These are phyloP conservation scores for Cephus pulcher DNA, from an alignment of 2,888 invertebrate genomes.

Conservation along the genomic window DNA sequence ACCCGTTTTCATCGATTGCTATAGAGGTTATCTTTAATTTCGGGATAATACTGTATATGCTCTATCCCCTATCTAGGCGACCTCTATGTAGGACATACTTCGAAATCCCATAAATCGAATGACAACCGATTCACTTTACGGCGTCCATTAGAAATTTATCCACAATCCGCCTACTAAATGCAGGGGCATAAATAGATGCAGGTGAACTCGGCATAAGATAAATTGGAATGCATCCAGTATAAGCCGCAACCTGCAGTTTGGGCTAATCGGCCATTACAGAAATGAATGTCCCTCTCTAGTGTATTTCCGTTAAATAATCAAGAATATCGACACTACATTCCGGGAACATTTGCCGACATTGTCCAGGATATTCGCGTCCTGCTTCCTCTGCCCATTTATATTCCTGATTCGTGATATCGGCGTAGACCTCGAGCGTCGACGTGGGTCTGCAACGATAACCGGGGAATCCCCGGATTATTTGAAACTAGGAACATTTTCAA, in stretches of 20 bases:
- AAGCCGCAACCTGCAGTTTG: not conserved
- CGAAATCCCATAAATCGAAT: not conserved
- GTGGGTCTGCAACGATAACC: constrained; percentile 51
- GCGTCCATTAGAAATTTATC: not conserved
- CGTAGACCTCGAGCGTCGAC: constrained; percentile 34
- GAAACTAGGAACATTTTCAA: not conserved
- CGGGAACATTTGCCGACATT: constrained; percentile 45
- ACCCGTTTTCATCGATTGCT: not conserved
- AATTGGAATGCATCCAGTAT: not conserved
- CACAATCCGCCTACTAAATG: not conserved
- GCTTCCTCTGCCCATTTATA: constrained; percentile 55
- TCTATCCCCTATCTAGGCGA: not conserved
- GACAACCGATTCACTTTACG: not conserved
- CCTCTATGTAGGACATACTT: not conserved
- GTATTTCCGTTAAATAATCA: constrained; percentile 49
- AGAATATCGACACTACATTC: constrained; percentile 52
- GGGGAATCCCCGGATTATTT: not conserved
- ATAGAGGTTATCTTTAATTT: not conserved
- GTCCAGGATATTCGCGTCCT: constrained; percentile 41
- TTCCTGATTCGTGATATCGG: constrained; percentile 45
- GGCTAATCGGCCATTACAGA: not conserved
- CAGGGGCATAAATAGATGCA: not conserved
- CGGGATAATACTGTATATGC: not conserved
- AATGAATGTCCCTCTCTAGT: not conserved
- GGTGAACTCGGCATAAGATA: not conserved